These are phyloP conservation scores for Silurus asotus DNA, from an alignment of 2,113 vertebrate species.

Conservation along the genomic window DNA sequence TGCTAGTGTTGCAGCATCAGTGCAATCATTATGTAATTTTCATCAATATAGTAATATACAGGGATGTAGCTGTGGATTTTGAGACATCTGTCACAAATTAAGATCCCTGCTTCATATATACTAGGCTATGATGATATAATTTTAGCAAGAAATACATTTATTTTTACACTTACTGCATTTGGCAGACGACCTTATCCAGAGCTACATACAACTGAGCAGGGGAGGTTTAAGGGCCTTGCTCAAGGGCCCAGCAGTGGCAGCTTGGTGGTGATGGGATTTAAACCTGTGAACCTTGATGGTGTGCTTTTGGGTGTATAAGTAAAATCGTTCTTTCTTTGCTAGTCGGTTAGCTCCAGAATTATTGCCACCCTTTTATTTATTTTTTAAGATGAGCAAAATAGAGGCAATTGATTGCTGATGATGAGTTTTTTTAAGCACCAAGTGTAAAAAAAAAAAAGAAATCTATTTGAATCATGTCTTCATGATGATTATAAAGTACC, in stretches of 20 bases:
- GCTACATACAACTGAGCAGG: no score
- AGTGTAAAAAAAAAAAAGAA: background rate
- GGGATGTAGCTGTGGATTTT: background rate
- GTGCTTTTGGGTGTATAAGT: background rate
- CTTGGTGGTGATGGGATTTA: no score
- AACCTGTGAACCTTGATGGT: no score
- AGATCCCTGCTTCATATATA: background rate
- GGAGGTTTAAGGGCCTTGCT: no score
- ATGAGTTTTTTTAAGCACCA: background rate
- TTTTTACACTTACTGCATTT: no score
- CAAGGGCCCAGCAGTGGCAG: no score
- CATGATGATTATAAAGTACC: no score
- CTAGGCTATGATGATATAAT: background rate
- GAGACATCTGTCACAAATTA: background rate
- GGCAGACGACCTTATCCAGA: no score
- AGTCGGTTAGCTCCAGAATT: background rate
- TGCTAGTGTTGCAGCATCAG: background rate
- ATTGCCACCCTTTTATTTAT: background rate
- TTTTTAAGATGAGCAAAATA: background rate
- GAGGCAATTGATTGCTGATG: background rate
- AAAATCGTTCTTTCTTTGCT: background rate
- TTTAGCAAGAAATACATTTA: background rate
- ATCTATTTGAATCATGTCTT: no score
- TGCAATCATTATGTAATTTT: background rate
- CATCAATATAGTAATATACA: background rate